These are phyloP conservation scores for Myocastor coypus DNA, from an alignment of 2,113 vertebrate genomes.

Conservation along the genomic window DNA sequence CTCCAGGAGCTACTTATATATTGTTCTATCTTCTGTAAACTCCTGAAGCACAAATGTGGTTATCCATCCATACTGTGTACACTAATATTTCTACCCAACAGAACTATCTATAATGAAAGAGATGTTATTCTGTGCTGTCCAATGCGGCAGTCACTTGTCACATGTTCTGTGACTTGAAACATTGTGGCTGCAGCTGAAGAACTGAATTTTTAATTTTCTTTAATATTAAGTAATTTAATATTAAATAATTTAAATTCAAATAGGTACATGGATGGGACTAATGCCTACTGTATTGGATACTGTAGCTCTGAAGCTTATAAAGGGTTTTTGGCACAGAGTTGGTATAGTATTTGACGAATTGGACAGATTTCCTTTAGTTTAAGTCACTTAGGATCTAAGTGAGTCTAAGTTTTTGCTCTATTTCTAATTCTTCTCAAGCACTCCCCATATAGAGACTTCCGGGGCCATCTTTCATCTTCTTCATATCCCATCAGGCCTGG, in stretches of 20 bases:
- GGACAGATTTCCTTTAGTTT: neutral
- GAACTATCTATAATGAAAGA: neutral
- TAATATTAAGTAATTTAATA: neutral
- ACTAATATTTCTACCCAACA: neutral
- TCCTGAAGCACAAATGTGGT: neutral
- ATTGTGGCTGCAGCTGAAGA: neutral
- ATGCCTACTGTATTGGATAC: neutral
- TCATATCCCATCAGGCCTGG: neutral
- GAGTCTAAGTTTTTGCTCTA: neutral
- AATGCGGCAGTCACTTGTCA: neutral
- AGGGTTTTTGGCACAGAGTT: neutral
- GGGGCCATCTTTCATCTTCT: neutral
- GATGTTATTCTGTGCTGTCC: neutral
- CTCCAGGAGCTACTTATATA: neutral
- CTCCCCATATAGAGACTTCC: neutral
- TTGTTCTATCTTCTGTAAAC: neutral
- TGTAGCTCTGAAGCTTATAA: neutral
- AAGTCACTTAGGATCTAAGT: neutral
- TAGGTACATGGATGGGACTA: neutral
- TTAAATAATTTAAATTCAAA: neutral
- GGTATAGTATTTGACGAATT: neutral
- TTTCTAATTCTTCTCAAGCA: slow-evolving; percentile 12
- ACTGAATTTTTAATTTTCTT: slow-evolving; percentile 12
- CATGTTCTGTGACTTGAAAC: neutral
- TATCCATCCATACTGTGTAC: neutral